Evolutionary conservation across 2,113 vertebrate genomes (phyloP).

Genomic region (Puma concolor): DNA sequence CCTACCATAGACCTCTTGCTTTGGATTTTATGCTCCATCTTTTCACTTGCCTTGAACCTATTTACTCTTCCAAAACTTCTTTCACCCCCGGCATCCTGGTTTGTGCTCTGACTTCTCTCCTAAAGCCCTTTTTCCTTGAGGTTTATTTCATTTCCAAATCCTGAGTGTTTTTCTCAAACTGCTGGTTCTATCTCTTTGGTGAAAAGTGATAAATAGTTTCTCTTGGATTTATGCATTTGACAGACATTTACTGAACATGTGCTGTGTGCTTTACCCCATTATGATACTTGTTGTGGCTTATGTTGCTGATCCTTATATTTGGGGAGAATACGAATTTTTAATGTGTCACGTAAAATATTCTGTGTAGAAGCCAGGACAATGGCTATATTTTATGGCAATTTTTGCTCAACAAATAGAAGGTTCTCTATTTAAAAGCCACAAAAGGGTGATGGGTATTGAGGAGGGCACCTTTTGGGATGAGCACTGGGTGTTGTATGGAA

Average conservation of each 20-base stretch:
- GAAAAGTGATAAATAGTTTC: conserved; percentile 34
- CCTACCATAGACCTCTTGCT: neutral
- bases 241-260: conserved; percentile 36
- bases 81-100: neutral
- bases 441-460: neutral
- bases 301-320: conserved; percentile 38
- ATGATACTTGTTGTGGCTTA: neutral
- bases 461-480: too few relatives aligned
- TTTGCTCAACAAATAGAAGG: conserved; percentile 8
- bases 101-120: neutral
- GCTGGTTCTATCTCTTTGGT: conserved; percentile 30
- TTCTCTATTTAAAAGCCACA: conserved; percentile 15
- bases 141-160: conserved; percentile 36
- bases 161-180: conserved; percentile 15
- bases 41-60: conserved; percentile 2
- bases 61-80: conserved; percentile 8
- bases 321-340: conserved; percentile 21
- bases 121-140: neutral
- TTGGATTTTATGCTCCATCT: neutral
- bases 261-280: neutral
- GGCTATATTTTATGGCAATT: conserved; percentile 37
- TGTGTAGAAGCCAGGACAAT: neutral
- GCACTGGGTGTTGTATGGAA: too few relatives aligned
- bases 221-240: conserved; percentile 9
- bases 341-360: conserved; percentile 30